Conservation (phyloP, 2,888 invertebrate genomes). For the Pristionchus arcanus region DNA sequence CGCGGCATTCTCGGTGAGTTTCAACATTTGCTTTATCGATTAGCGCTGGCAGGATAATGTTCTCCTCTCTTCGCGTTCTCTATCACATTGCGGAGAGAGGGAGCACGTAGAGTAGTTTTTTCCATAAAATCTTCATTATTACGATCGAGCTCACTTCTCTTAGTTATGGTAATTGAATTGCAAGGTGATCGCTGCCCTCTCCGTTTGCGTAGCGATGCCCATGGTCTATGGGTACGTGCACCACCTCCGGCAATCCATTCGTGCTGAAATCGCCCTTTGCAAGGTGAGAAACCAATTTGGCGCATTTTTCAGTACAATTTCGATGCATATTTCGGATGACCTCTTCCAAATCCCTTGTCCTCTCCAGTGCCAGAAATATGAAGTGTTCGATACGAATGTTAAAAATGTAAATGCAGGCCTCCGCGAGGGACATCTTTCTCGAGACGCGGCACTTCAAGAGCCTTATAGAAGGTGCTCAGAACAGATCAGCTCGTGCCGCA, state of each 20-base stretch:
- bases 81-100: no score
- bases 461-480: not conserved
- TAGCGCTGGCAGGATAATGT: no score
- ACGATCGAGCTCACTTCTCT: no score
- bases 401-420: not conserved
- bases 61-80: no score
- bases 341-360: no score
- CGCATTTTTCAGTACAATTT: no score
- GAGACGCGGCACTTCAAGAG: not conserved
- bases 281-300: not conserved
- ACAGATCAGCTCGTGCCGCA: not conserved
- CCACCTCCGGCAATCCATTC: not conserved
- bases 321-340: no score
- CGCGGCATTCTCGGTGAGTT: not conserved
- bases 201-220: not conserved
- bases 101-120: no score
- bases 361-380: no score
- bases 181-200: not conserved
- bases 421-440: not conserved
- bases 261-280: not conserved
- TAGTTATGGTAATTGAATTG: no score
- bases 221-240: not conserved
- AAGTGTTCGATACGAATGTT: no score
- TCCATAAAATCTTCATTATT: no score
- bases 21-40: not conserved